A percentile compares a stretch with the other conserved stretches of the same genome.
phyloP scores from a whole-genome alignment of 2,888 invertebrate genomes.

The Belgica antarctica region DNA sequence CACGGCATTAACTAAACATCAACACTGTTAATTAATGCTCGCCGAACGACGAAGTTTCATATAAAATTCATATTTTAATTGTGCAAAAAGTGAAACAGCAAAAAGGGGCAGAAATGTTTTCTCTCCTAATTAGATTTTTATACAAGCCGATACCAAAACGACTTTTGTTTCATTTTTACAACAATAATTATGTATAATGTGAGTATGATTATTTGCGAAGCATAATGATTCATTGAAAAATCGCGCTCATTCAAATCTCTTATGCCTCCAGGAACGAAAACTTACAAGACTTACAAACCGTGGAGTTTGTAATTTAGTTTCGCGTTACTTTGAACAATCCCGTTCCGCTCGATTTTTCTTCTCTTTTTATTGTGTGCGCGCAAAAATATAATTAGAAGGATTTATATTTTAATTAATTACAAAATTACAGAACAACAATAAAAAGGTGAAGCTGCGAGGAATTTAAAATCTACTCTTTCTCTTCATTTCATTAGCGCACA shows the following conservation, averaged over 20 bases:
- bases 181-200: neutral
- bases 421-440: slow-evolving; percentile 31
- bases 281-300: neutral
- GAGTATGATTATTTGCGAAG: neutral
- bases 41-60: slow-evolving; percentile 20
- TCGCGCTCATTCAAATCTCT: slow-evolving; percentile 11
- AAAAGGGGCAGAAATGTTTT: too few species aligned
- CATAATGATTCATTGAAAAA: neutral
- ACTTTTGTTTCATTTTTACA: neutral
- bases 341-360: neutral
- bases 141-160: neutral
- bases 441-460: slow-evolving; percentile 14
- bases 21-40: slow-evolving; percentile 33
- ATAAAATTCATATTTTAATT: slow-evolving; percentile 31
- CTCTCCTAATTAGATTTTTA: slow-evolving; percentile 33
- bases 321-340: neutral
- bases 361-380: neutral
- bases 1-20: slow-evolving; percentile 36
- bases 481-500: neutral
- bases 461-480: slow-evolving; percentile 1
- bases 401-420: slow-evolving; percentile 44
- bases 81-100: slow-evolving; percentile 18
- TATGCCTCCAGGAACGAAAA: neutral
- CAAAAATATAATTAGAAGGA: slow-evolving; percentile 38
- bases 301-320: slow-evolving; percentile 26